phyloP scores from a whole-genome alignment of 2,113 vertebrate species.

The Bubo bubo region DNA sequence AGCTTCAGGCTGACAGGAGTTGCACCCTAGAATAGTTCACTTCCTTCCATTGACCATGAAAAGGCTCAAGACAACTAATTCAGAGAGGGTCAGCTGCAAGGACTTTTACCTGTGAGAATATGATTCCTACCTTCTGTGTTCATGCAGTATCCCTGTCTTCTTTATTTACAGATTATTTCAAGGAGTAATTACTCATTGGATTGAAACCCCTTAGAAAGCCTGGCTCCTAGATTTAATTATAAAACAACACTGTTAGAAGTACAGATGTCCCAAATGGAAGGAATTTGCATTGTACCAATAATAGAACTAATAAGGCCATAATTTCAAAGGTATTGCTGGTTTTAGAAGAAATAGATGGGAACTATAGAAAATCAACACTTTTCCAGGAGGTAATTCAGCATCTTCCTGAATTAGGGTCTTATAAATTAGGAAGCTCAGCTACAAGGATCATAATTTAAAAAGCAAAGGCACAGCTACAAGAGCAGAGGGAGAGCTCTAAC shows the following conservation, averaged over 20 bases:
- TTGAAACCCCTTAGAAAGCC: background rate
- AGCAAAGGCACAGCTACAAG: background rate
- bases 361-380: background rate
- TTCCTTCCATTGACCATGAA: background rate
- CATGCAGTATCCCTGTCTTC: background rate
- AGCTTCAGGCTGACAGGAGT: background rate
- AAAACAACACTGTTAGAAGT: background rate
- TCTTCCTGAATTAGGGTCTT: background rate
- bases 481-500: background rate
- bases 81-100: background rate
- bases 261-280: slow-evolving; percentile 43
- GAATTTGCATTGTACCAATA: slow-evolving; percentile 20
- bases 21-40: background rate
- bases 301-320: background rate
- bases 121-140: background rate
- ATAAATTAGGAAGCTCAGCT: background rate
- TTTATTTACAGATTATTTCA: slow-evolving; percentile 9
- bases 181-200: background rate
- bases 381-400: background rate
- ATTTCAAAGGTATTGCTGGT: background rate
- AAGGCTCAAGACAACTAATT: background rate
- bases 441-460: background rate
- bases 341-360: background rate
- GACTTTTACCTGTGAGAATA: background rate
- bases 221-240: slow-evolving; percentile 17